Base-by-base conservation (phyloP, 1,140 invertebrate species). In the Homarus americanus region DNA sequence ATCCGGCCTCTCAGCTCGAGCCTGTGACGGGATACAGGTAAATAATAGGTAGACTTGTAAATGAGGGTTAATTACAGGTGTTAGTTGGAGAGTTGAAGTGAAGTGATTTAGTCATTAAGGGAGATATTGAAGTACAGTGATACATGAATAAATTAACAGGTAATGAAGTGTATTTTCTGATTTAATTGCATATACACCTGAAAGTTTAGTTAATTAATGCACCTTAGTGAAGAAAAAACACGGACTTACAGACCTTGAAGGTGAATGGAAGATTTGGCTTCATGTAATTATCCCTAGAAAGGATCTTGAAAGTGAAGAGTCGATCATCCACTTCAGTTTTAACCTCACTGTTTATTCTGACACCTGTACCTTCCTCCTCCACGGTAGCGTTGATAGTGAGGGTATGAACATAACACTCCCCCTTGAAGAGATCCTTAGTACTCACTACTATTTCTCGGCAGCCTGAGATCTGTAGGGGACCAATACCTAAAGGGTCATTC, bases 191-290 rank as follows among this genome's bases (percentile, higher is more conserved):
- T 73, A 34, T 73, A 34, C 36, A n/a, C 36, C 15, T 1, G 3
- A 73, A 3, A 15, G 17, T 17, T 32, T 73, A 34, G 32, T 28
- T 34, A 73, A 0, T 5, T 28, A 73, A 34, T 28, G 3, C 1
- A 5, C 5, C 34, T 15, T 32, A n/a, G n/a, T n/a, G n/a, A n/a
- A 73, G 34, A 17, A 24, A 1, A 73, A 73, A 24, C 36, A 73
- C 28, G 17, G 24, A 34, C 2, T 73, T 17, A 44, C 28, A 38
- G 36, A 73, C 82, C 82, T 84, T 84, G 17, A 84, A 41, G 3
- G 63, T 41, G 24, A 12, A 84, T 34, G 82, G 82, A 32, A 84
- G 38, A 24, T 84, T 84, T 28, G 82, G 82, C 36, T 84, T 84
- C 63, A n/a, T 41, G 63, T 69, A 84, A 0, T 84, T 58, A 40